These are phyloP conservation scores for Stenurella melanura DNA, from an alignment of 2,888 invertebrate species.

Conservation along the genomic window DNA sequence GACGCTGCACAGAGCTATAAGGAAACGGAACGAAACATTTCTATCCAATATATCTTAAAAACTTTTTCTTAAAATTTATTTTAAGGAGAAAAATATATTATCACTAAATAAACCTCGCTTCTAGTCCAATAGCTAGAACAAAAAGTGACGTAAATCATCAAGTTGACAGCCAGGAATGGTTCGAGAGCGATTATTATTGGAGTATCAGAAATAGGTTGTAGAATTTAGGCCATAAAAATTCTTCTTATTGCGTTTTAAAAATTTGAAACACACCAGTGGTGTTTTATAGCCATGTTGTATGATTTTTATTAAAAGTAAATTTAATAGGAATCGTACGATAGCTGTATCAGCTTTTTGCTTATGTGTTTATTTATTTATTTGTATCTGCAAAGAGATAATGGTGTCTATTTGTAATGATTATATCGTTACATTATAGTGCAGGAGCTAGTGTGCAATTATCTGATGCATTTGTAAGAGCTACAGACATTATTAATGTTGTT, in stretches of 20 bases:
- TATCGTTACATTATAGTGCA: too few relatives aligned
- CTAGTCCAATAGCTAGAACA: constrained; percentile 9
- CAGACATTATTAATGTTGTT: too few relatives aligned
- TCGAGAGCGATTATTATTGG: constrained; percentile 9
- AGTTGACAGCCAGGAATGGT: constrained; percentile 18
- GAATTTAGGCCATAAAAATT: not conserved
- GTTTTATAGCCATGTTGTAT: not conserved
- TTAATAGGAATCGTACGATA: too few relatives aligned
- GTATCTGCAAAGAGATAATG: too few relatives aligned
- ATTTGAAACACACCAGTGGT: not conserved
- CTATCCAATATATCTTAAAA: constrained; percentile 28
- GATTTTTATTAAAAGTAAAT: too few relatives aligned
- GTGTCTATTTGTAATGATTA: too few relatives aligned
- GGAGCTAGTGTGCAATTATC: too few relatives aligned
- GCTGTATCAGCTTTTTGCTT: too few relatives aligned
- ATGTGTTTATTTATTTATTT: too few relatives aligned
- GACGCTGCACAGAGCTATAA: constrained; percentile 13
- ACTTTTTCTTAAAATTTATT: constrained; percentile 35
- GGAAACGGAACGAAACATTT: constrained; percentile 12
- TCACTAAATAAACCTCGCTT: constrained; percentile 16
- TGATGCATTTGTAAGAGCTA: too few relatives aligned
- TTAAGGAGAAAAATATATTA: constrained; percentile 27
- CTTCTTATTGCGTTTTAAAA: not conserved
- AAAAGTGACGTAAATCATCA: constrained; percentile 26
- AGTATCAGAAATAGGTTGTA: constrained; percentile 26